These are phyloP conservation scores for Gymnocephalus cernua DNA, from an alignment of 2,113 vertebrate genomes.

Conservation along the genomic window DNA sequence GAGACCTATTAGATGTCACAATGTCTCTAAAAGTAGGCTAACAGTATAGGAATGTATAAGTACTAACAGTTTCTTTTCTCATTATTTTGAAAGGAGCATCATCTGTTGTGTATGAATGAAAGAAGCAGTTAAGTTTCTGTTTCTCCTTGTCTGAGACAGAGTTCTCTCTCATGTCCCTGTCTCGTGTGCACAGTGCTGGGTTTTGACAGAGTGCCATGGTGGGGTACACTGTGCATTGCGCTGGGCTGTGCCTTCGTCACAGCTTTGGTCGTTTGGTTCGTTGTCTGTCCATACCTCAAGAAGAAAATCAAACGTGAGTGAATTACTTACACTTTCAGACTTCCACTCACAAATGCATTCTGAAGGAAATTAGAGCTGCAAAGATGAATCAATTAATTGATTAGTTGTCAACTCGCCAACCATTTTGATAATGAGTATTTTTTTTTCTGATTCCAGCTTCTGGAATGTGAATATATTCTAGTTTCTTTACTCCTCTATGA, in stretches of 20 bases:
- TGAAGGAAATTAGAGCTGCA: background rate
- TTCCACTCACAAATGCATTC: background rate
- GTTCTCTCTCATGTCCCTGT: constrained; percentile 65
- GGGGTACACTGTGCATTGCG: constrained; percentile 92
- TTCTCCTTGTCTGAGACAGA: constrained; percentile 27
- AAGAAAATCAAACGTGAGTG: constrained; percentile 94
- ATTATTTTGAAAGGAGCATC: background rate
- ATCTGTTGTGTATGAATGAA: constrained; percentile 4
- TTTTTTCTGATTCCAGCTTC: too few species aligned
- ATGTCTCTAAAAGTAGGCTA: background rate
- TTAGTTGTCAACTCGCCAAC: too few species aligned
- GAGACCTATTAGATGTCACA: background rate
- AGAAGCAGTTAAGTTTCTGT: constrained; percentile 1
- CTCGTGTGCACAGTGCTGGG: constrained; percentile 92
- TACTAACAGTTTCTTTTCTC: background rate
- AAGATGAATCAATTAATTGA: too few species aligned
- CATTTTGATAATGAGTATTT: too few species aligned
- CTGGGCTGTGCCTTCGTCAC: constrained; percentile 88
- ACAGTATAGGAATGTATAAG: background rate
- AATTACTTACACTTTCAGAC: background rate
- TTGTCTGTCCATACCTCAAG: constrained; percentile 94
- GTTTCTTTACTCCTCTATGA: too few species aligned
- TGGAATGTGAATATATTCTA: too few species aligned
- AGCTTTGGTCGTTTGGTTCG: constrained; percentile 92
- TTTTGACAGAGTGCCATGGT: constrained; percentile 93